Evolutionary conservation across 1,140 invertebrate species (phyloP), one percentile per base, ranked within the genome.

Genomic region (Dysdera silvatica): DNA sequence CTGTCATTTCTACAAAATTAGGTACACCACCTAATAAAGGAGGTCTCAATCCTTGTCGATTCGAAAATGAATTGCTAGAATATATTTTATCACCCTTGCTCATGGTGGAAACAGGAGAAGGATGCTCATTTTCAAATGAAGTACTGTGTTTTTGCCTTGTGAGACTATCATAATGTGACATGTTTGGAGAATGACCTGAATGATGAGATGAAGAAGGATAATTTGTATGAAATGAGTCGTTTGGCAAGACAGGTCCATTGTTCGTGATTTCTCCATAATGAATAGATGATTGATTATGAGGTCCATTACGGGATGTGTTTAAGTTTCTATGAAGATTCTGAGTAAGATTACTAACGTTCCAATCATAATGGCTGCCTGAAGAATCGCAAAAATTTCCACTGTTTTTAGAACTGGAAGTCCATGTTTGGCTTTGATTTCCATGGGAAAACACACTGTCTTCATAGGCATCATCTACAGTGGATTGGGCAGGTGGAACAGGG

Each of bases 81-180:
- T 60, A 60, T 14, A 60, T 14, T 6, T 32, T 41, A 8, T 60
- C 57, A 14, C 47, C 47, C 26, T 60, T 60, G 33, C 16, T 49
- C 41, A 48, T 35, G 18, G 45, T 20, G 8, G 20, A 24, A 10
- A 60, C 53, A 29, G 78, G 68, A 60, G 80, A 73, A n/a, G 81
- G 81, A 59, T 82, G 81, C 67, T 82, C 83, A 47, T 83, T 80
- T 66, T 85, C 84, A 71, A 86, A 85, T 58, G 83, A 85, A 10
- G 84, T 85, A 26, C 81, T 83, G 68, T 85, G 83, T 74, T 84
- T 82, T 66, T 79, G 75, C 55, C 67, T 48, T 7, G 40, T 43
- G 12, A 61, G 23, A 35, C 59, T 61, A 14, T 61, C 59, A 31
- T 61, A 61, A 16, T 61, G 59, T 10, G 56, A 53, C 16, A 48